Base-by-base conservation (phyloP, 2,113 vertebrate species). In the Ciconia maguari region DNA sequence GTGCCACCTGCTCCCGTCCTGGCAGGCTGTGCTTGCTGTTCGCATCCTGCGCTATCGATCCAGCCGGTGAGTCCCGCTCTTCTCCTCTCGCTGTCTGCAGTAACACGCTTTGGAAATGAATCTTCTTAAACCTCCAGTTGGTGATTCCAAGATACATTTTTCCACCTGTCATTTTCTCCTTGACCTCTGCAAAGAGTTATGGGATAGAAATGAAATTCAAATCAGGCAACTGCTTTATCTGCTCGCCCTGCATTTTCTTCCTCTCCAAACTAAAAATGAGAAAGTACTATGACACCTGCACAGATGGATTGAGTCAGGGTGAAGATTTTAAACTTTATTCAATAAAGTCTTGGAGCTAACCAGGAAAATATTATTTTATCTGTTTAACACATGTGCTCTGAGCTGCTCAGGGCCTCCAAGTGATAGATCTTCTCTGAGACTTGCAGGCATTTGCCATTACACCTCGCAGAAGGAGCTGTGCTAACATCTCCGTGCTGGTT, bases 151-250 rank as follows among this genome's bases (percentile, higher is more conserved):
- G 38, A 66, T 60, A 71, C 55, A 30, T 80, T 89, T 96, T 93
- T 94, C 80, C 83, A 74, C 60, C 38, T 96, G 80, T 89, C 49
- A 48, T 26, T 81, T 97, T 88, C 72, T 95, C 81, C 91, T 93
- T 91, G 94, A 93, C 86, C 72, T 94, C 87, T 46, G 60, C 62
- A 27, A 72, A 93, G 92, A 83, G 52, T 93, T 94, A 91, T 17
- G 78, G 83, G 38, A 29, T 69, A 82, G 65, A 74, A 87, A 76
- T 41, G 75, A 75, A 83, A 95, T 81, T 92, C 90, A 75, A 72
- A 89, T 60, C 27, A 38, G 74, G 49, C 48, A 29, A 36, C 54
- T 44, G 25, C 55, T 96, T 38, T 82, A 72, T 92, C 77, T 71
- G n/a, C 52, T 81, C 57, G 44, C 77, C 61, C 71, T 83, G 58